Percentiles rank a stretch among this genome's conserved stretches.
phyloP scores from a whole-genome alignment of 1,140 invertebrate species.

The Drosophila tropicalis region DNA sequence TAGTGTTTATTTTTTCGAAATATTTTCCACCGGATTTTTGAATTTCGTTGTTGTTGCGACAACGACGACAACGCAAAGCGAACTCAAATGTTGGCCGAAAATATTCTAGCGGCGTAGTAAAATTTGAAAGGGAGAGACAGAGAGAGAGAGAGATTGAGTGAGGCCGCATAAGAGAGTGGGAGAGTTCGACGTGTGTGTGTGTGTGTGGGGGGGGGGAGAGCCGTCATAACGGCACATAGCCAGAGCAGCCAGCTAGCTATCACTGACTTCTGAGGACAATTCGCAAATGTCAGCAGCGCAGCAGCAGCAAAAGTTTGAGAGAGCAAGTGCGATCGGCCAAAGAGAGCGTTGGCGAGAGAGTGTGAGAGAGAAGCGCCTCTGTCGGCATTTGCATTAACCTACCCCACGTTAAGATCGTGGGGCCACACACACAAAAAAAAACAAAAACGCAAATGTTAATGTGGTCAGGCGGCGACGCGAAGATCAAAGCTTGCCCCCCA shows the following conservation, averaged over 20 bases:
- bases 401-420: constrained; percentile 59
- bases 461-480: constrained; percentile 41
- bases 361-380: constrained; percentile 30
- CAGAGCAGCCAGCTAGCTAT: constrained; percentile 13
- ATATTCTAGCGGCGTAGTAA: constrained; percentile 78
- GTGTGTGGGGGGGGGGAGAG: no score
- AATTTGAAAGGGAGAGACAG: constrained; percentile 37
- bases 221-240: constrained; percentile 42
- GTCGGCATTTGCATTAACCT: constrained; percentile 70
- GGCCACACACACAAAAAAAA: constrained; percentile 37
- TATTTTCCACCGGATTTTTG: constrained; percentile 32
- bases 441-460: constrained; percentile 38
- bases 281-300: constrained; percentile 54
- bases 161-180: constrained; percentile 5
- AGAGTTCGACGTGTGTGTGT: neutral
- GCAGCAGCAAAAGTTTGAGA: constrained; percentile 28
- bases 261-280: constrained; percentile 28
- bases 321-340: neutral
- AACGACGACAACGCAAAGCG: constrained; percentile 63
- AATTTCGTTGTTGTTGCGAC: constrained; percentile 48
- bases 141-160: constrained; percentile 20
- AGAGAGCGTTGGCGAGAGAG: constrained; percentile 13
- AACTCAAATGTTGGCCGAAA: constrained; percentile 61
- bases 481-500: constrained; percentile 36
- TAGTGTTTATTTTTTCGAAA: neutral